Evolutionary conservation across 2,888 invertebrate genomes (phyloP).

Genomic region (Elmis aenea): DNA sequence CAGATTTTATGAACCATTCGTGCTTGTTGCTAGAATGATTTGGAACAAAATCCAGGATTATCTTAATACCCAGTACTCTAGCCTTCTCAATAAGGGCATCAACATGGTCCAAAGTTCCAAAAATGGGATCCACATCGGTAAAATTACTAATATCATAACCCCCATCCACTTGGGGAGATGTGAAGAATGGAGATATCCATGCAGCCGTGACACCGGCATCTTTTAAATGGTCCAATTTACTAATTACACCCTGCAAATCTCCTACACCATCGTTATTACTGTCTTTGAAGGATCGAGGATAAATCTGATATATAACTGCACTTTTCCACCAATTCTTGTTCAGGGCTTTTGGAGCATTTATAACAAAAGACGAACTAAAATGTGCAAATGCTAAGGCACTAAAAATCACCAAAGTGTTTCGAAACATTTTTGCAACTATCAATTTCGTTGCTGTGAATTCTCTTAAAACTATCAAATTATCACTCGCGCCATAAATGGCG

Average conservation of each 20-base stretch:
- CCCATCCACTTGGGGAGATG: slow-evolving; percentile 79
- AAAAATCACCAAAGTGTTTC: too few species aligned
- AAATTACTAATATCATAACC: slow-evolving; percentile 85
- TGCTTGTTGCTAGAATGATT: slow-evolving; percentile 72
- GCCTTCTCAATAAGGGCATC: slow-evolving; percentile 53
- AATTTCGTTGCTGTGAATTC: too few species aligned
- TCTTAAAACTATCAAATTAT: too few species aligned
- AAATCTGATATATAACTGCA: slow-evolving; percentile 16
- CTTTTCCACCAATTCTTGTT: slow-evolving; percentile 14
- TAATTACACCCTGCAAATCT: slow-evolving; percentile 65
- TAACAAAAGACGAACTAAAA: too few species aligned
- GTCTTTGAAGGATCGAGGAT: slow-evolving; percentile 48
- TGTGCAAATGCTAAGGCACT: too few species aligned
- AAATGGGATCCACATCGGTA: slow-evolving; percentile 64
- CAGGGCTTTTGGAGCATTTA: too few species aligned
- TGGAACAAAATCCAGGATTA: slow-evolving; percentile 48
- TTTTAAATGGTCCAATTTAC: slow-evolving; percentile 35
- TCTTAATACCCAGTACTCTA: slow-evolving; percentile 51
- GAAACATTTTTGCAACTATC: too few species aligned
- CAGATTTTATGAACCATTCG: slow-evolving; percentile 74
- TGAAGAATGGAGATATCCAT: slow-evolving; percentile 82
- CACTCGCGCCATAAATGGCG: too few species aligned
- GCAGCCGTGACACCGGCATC: slow-evolving; percentile 68
- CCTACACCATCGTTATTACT: slow-evolving; percentile 79
- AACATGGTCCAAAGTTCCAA: slow-evolving; percentile 71